These are phyloP conservation scores for Tyrophagus putrescentiae DNA, from an alignment of 1,140 invertebrate species.

Conservation along the genomic window DNA sequence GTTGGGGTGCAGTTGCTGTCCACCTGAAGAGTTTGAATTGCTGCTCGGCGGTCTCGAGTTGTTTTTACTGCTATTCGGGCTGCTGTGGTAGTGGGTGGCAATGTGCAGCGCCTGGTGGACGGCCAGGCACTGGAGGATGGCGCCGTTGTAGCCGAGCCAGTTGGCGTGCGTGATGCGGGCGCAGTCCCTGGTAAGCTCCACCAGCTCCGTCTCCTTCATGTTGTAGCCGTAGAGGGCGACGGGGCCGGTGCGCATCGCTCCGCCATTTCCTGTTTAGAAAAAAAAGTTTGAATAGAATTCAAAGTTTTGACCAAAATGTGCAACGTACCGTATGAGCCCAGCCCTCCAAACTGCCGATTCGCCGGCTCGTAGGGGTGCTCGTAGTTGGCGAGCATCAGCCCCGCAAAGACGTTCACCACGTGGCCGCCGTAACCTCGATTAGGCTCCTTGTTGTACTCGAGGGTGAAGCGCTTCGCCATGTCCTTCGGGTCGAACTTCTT, in stretches of 20 bases:
- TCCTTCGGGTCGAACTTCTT: constrained; percentile 34
- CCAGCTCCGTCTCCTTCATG: constrained; percentile 26
- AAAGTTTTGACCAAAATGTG: neutral
- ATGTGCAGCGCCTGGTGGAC: constrained; percentile 32
- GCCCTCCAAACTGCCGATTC: constrained; percentile 49
- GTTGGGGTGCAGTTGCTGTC: neutral
- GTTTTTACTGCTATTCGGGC: constrained; percentile 18
- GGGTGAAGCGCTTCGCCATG: constrained; percentile 43
- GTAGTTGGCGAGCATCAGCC: constrained; percentile 42
- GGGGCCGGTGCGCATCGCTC: constrained; percentile 57
- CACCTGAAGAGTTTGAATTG: no score
- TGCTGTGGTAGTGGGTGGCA: constrained; percentile 9
- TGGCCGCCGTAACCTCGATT: constrained; percentile 49
- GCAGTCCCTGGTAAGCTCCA: constrained; percentile 32
- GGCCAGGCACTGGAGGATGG: constrained; percentile 44
- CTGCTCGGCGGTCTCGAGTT: no score
- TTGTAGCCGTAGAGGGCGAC: constrained; percentile 45
- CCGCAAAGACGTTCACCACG: constrained; percentile 48
- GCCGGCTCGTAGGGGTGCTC: constrained; percentile 48
- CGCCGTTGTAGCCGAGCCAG: constrained; percentile 47
- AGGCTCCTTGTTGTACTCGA: constrained; percentile 47
- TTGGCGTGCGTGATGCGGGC: constrained; percentile 54
- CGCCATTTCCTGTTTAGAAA: constrained; percentile 41
- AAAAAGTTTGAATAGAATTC: neutral
- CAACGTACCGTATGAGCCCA: constrained; percentile 49